Percentiles rank a stretch among this genome's conserved stretches.
These are phyloP conservation scores for Bradypodion pumilum DNA, from an alignment of 2,797 vertebrate genomes.

Conservation along the genomic window DNA sequence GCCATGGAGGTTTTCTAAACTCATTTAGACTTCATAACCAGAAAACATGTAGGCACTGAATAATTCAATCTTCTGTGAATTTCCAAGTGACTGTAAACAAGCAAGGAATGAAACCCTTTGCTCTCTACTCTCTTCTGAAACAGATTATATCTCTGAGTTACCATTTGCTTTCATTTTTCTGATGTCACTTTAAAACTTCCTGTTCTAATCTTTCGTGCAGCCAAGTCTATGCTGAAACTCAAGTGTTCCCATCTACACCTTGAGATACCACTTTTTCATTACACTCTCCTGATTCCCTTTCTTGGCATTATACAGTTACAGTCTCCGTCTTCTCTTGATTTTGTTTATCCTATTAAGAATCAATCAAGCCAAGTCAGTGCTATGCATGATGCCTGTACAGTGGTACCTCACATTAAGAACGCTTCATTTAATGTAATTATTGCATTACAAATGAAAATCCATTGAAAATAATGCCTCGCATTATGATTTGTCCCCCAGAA, in stretches of 20 bases:
- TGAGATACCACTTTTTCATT: not conserved
- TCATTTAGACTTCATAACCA: too few relatives aligned
- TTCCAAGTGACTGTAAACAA: not conserved
- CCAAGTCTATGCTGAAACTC: not conserved
- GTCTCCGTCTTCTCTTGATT: not conserved
- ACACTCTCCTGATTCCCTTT: not conserved
- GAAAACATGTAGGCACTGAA: not conserved
- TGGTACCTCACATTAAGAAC: too few relatives aligned
- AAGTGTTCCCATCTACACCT: not conserved
- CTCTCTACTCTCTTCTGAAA: not conserved
- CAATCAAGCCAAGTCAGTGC: not conserved
- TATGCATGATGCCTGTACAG: not conserved
- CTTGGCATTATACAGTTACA: not conserved
- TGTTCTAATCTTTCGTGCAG: not conserved
- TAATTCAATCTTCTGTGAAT: not conserved
- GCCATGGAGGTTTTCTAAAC: too few relatives aligned
- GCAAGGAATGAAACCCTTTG: not conserved
- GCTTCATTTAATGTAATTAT: too few relatives aligned
- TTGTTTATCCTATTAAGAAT: not conserved
- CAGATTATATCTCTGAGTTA: not conserved
- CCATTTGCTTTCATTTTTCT: not conserved
- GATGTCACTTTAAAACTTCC: not conserved
- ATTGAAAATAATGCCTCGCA: too few relatives aligned
- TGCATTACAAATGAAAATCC: too few relatives aligned
- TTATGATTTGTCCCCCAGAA: too few relatives aligned